phyloP scores from a whole-genome alignment of 2,888 invertebrate species.

The Steinernema scapterisci region DNA sequence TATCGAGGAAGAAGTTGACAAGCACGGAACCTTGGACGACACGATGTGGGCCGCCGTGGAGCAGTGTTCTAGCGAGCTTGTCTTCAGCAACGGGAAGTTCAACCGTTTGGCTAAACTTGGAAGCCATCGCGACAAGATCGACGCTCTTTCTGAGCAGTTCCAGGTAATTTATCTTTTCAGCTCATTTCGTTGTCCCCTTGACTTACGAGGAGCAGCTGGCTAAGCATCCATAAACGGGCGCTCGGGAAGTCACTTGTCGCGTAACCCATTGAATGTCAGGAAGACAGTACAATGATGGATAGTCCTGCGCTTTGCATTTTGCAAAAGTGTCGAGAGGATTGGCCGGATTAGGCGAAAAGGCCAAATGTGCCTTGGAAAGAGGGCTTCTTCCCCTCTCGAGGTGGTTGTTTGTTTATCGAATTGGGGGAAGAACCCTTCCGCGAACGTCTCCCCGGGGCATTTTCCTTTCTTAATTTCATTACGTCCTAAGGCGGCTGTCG shows the following conservation, averaged over 20 bases:
- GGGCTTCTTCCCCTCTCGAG: background rate
- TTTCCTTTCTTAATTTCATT: constrained; percentile 31
- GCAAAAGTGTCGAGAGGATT: background rate
- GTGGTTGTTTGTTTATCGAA: constrained; percentile 17
- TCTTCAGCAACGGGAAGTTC: constrained; percentile 54
- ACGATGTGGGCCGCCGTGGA: constrained; percentile 60
- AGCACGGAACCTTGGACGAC: constrained; percentile 47
- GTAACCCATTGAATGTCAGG: constrained; percentile 11
- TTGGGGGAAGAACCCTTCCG: background rate
- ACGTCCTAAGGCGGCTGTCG: constrained; percentile 9
- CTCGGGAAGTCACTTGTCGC: constrained; percentile 24
- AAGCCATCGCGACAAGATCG: constrained; percentile 56
- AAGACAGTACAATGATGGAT: constrained; percentile 10
- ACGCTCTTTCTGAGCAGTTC: constrained; percentile 59
- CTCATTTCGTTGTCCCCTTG: no score
- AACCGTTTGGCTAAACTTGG: constrained; percentile 54
- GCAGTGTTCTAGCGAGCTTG: constrained; percentile 58
- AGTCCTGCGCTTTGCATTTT: background rate
- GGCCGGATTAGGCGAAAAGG: constrained; percentile 13
- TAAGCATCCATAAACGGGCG: background rate
- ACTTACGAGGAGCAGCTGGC: background rate
- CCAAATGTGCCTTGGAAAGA: background rate
- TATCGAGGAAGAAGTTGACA: constrained; percentile 41
- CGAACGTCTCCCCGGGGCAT: constrained; percentile 21
- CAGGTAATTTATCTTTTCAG: constrained; percentile 44